Conservation (phyloP, 2,797 vertebrate genomes). For the Holocentrus rufus region DNA sequence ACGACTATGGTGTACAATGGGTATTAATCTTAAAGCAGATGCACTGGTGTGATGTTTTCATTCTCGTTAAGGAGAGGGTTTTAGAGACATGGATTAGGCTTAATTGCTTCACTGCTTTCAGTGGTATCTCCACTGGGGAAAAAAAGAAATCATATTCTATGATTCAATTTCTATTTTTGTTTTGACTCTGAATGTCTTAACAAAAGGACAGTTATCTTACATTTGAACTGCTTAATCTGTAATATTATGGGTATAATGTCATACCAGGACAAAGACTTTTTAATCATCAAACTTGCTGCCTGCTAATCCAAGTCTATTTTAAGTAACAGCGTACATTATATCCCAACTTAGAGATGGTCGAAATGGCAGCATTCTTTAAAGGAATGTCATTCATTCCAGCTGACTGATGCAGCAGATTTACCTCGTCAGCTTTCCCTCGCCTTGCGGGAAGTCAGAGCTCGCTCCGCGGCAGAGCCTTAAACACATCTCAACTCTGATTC, state of each 20-base stretch:
- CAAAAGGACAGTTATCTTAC: neutral
- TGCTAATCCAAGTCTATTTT: slow-evolving; percentile 4
- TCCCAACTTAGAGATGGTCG: slow-evolving; percentile 4
- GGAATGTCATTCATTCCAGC: slow-evolving; percentile 51
- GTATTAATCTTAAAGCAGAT: slow-evolving; percentile 11
- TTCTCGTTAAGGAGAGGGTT: neutral
- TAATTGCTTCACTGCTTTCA: neutral
- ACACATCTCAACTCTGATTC: slow-evolving; percentile 5
- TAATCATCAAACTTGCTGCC: neutral
- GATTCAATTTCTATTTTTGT: neutral
- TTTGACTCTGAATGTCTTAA: neutral
- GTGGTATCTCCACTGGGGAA: neutral
- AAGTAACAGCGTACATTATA: slow-evolving; percentile 1
- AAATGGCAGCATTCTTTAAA: slow-evolving; percentile 25
- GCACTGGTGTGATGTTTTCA: slow-evolving; percentile 3
- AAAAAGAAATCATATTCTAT: neutral
- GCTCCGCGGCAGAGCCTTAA: slow-evolving; percentile 21
- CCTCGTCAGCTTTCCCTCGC: slow-evolving; percentile 44
- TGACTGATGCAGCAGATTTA: slow-evolving; percentile 58
- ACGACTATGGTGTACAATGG: neutral
- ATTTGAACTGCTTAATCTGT: neutral
- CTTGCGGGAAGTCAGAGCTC: slow-evolving; percentile 19
- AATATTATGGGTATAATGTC: neutral
- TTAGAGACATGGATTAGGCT: neutral
- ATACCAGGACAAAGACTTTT: too few species aligned